Percentiles rank a stretch among this genome's conserved stretches.
These are phyloP conservation scores for Opisthocomus hoazin DNA, from an alignment of 2,113 vertebrate genomes.

Conservation along the genomic window DNA sequence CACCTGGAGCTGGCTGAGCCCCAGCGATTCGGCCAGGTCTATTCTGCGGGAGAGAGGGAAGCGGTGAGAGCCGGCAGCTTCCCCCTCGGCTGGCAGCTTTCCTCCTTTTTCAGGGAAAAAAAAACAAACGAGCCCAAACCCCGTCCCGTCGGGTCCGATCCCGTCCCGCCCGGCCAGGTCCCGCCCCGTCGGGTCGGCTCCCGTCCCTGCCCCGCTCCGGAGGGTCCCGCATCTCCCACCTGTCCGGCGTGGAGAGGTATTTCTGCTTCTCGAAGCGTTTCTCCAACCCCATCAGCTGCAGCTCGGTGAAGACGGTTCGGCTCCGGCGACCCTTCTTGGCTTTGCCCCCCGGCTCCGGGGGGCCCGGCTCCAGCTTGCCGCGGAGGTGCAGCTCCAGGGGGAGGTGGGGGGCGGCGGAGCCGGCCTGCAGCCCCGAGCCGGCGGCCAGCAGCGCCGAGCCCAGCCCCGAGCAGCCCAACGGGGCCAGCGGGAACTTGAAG, in stretches of 20 bases:
- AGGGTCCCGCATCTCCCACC: slow-evolving; percentile 67
- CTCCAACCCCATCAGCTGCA: slow-evolving; percentile 98
- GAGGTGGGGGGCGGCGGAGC: slow-evolving; percentile 80
- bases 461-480: slow-evolving; percentile 85
- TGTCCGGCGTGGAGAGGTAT: slow-evolving; percentile 96
- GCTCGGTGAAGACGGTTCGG: slow-evolving; percentile 96
- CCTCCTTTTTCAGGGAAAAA: neutral
- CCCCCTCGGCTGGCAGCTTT: neutral
- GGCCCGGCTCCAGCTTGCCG: slow-evolving; percentile 86
- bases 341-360: slow-evolving; percentile 77
- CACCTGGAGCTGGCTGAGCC: slow-evolving; percentile 97
- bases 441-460: slow-evolving; percentile 85
- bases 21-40: slow-evolving; percentile 97
- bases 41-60: slow-evolving; percentile 79
- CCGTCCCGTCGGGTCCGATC: neutral
- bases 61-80: neutral
- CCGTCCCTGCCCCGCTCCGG: neutral
- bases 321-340: slow-evolving; percentile 96
- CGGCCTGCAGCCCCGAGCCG: slow-evolving; percentile 79
- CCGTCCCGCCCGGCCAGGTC: no score
- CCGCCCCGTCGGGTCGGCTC: no score
- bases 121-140: no score
- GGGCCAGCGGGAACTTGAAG: slow-evolving; percentile 92
- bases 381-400: slow-evolving; percentile 94
- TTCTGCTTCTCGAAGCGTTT: slow-evolving; percentile 99